Percentiles rank a stretch among this genome's conserved stretches.
These are phyloP conservation scores for Gracilinanus agilis DNA, from an alignment of 2,113 vertebrate species.

Conservation along the genomic window DNA sequence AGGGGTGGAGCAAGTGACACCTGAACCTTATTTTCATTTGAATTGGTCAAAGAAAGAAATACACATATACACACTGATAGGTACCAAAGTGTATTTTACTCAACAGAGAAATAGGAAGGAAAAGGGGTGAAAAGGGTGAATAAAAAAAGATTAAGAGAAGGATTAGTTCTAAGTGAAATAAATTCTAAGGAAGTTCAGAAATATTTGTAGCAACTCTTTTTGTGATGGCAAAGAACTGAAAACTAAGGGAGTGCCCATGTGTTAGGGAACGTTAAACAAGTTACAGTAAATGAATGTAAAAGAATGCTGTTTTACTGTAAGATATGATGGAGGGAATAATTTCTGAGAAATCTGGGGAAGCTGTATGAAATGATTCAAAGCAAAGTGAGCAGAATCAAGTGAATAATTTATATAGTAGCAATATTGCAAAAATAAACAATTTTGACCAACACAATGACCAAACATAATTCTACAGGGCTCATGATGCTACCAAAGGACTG, in stretches of 20 bases:
- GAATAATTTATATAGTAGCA: too few relatives aligned
- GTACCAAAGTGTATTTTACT: background rate
- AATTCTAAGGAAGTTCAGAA: background rate
- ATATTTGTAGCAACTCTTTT: background rate
- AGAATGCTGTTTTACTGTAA: too few relatives aligned
- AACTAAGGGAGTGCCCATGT: too few relatives aligned
- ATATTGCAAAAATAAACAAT: background rate
- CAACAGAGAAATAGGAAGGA: background rate
- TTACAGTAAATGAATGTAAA: too few relatives aligned
- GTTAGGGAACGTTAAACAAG: too few relatives aligned
- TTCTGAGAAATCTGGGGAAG: too few relatives aligned
- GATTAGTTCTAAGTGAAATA: background rate
- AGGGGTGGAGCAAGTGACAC: background rate
- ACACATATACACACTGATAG: background rate
- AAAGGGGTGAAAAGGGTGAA: background rate
- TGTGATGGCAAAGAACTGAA: background rate
- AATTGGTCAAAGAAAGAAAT: background rate
- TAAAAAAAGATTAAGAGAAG: background rate
- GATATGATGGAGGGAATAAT: too few relatives aligned
- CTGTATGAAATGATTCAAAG: too few relatives aligned
- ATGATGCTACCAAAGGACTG: too few relatives aligned
- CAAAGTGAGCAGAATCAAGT: too few relatives aligned
- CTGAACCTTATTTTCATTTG: background rate
- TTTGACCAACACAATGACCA: background rate
- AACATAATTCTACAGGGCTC: background rate